Evolutionary conservation across 1,140 invertebrate species (phyloP).

Genomic region (Drosophila arizonae): DNA sequence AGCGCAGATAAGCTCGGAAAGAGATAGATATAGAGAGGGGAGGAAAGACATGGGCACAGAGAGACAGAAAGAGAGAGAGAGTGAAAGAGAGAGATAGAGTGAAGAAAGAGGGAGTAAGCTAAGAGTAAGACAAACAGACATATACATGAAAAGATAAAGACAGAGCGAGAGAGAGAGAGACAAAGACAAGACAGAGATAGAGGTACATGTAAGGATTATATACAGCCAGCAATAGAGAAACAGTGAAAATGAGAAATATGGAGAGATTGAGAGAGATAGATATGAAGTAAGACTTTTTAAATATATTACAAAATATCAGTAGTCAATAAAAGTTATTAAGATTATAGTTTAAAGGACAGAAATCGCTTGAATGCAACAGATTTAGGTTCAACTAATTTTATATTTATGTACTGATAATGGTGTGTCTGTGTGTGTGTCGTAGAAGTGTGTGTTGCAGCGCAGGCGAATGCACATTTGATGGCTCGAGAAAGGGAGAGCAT

Average conservation of each 20-base stretch:
- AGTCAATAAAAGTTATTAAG: neutral
- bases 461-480: slow-evolving; percentile 42
- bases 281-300: slow-evolving; percentile 13
- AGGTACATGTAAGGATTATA: neutral
- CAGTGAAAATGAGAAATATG: slow-evolving; percentile 14
- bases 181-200: slow-evolving; percentile 8
- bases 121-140: slow-evolving; percentile 16
- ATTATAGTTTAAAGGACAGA: slow-evolving; percentile 3
- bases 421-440: neutral
- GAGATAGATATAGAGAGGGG: slow-evolving; percentile 17
- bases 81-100: neutral
- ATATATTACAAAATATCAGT: neutral
- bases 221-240: no score
- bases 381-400: slow-evolving; percentile 5
- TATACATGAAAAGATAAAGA: neutral
- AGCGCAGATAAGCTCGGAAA: slow-evolving; percentile 44
- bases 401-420: slow-evolving; percentile 9
- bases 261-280: slow-evolving; percentile 18
- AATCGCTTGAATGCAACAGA: slow-evolving; percentile 30
- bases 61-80: neutral
- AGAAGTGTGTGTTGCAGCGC: neutral
- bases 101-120: neutral
- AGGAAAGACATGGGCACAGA: neutral
- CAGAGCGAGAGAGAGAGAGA: neutral
- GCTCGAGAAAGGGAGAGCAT: slow-evolving; percentile 1